Conservation (phyloP, 2,113 vertebrate species). For the Phyllostomus discolor region DNA sequence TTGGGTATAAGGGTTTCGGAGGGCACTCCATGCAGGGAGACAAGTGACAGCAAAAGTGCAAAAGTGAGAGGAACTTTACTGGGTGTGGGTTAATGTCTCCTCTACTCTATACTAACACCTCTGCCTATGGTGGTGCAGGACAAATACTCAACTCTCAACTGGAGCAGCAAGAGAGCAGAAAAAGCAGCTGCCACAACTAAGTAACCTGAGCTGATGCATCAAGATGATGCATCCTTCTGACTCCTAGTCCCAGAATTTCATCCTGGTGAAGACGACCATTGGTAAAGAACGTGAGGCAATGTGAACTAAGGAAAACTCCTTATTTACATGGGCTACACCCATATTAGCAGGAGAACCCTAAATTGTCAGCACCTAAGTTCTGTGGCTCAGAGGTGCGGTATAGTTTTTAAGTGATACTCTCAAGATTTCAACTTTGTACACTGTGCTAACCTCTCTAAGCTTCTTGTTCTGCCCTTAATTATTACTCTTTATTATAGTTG, state of each 20-base stretch:
- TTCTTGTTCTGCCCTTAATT: background rate
- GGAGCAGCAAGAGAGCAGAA: background rate
- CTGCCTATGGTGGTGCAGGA: background rate
- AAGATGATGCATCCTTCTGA: background rate
- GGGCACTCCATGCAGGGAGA: background rate
- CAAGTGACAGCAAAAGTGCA: background rate
- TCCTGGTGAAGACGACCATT: background rate
- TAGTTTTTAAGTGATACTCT: background rate
- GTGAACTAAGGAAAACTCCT: background rate
- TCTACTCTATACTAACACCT: background rate
- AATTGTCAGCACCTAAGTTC: background rate
- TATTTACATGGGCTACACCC: background rate
- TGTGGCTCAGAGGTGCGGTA: background rate
- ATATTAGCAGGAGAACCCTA: background rate
- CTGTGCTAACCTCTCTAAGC: background rate
- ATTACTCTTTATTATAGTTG: background rate
- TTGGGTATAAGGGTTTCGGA: background rate
- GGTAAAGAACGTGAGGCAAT: background rate
- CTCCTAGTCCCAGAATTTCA: background rate
- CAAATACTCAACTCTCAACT: background rate
- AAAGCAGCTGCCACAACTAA: background rate
- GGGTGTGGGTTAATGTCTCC: background rate
- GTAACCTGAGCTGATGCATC: background rate
- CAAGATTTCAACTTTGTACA: background rate
- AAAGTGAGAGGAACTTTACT: background rate